Percentiles rank a stretch among this genome's conserved stretches.
These are phyloP conservation scores for Acyrthosiphon pisum DNA, from an alignment of 1,140 invertebrate species.

Conservation along the genomic window DNA sequence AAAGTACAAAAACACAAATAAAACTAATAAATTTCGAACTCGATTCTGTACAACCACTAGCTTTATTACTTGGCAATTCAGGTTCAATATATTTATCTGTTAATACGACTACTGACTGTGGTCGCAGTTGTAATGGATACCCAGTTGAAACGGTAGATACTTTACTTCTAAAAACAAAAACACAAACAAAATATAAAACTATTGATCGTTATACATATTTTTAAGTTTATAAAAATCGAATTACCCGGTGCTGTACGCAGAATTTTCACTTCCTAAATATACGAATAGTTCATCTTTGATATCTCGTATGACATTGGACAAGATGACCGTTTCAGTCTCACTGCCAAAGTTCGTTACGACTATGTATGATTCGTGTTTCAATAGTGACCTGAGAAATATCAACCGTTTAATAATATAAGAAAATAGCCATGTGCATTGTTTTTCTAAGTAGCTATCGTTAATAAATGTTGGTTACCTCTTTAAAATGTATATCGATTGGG, in stretches of 20 bases:
- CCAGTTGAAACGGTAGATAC: not conserved
- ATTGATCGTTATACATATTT: not conserved
- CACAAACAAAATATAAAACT: not conserved
- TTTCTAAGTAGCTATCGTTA: not conserved
- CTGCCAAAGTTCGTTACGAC: not conserved
- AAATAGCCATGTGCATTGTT: too few relatives aligned
- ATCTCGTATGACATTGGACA: not conserved
- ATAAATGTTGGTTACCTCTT: not conserved
- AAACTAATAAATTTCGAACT: not conserved
- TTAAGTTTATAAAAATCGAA: not conserved
- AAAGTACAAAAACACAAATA: not conserved
- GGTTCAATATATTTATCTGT: not conserved
- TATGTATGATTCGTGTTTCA: not conserved
- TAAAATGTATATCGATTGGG: constrained; percentile 34
- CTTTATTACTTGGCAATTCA: too few relatives aligned
- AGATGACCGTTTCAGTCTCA: not conserved
- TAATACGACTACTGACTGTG: constrained; percentile 10
- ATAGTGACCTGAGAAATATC: not conserved
- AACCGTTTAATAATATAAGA: too few relatives aligned
- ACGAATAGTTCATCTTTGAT: not conserved
- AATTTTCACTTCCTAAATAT: not conserved
- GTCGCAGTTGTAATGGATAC: not conserved
- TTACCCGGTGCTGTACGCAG: not conserved
- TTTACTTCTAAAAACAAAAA: not conserved
- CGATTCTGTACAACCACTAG: not conserved